Base-by-base conservation (phyloP, 2,797 vertebrate genomes). In the Myiothlypis chrysogaster region DNA sequence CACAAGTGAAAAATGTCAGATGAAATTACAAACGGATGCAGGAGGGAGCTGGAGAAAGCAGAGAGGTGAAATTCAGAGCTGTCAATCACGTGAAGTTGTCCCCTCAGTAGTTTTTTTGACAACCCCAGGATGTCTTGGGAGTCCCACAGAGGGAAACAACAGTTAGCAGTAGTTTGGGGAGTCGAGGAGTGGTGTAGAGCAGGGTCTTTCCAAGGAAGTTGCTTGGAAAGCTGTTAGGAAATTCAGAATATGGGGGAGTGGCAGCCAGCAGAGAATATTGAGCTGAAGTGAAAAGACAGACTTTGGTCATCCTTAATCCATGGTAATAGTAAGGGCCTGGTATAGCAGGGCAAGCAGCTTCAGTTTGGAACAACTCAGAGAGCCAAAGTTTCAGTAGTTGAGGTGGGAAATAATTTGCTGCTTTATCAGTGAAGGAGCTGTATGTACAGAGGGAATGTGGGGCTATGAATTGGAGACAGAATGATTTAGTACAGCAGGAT, bases 401-500 rank as follows among this genome's bases (percentile, higher is more conserved):
- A 79, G 83, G 80, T 89, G 83, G 70, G 64, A 93, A 94, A 91
- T 82, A 86, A 93, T 94, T 93, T 83, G 63, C 2, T 3, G 70
- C 44, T 69, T 86, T 88, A 76, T 79, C 83, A 79, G 63, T 43
- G 76, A 59, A 69, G 77, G 63, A 88, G 84, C 59, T 89, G 87
- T 53, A 28, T 39, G 52, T 63, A 64, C 23, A 87, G 72, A 90
- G 66, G 73, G 73, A 91, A 59, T 8, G 47, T 71, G 70, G 72
- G 87, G 30, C 77, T 85, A 28, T 73, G 91, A 87, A 89, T 79
- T 88, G 73, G 88, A 96, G 77, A 87, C 95, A 91, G 91, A 84
- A 93, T 95, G 90, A 94, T 95, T 91, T 93, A 96, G 85, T 94
- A 60, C 69, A 77, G 94, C 83, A 66, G 70, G 70, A 86, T 94